Base-by-base conservation (phyloP, 2,113 vertebrate species). In the Anguilla japonica region DNA sequence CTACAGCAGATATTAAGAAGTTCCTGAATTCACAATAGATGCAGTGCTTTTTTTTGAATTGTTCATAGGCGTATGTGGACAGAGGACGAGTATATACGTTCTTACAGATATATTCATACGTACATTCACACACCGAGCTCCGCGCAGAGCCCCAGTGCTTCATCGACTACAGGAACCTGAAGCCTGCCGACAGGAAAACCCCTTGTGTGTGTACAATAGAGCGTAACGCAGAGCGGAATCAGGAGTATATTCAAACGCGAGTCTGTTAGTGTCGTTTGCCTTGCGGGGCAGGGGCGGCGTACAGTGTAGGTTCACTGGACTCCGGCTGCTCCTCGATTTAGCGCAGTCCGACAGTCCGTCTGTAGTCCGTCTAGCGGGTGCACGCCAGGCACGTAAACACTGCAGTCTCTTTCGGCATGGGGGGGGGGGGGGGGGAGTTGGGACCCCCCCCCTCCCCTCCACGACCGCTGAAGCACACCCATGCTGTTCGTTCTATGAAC, bases 141-240 rank as follows among this genome's bases (percentile, higher is more conserved):
- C 80, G 43, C 93, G 94, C 93, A 96, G 93, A 96, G 95, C 88
- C 34, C 34, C 92, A 95, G 95, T 97, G 95, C 94, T 98, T 98
- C 96, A 97, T 96, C 96, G 95, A 90, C 92, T 97, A 97, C 95
- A 96, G 95, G 95, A 96, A 97, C 92, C 94, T 95, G 94, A 97
- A 95, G 95, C 96, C 94, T 96, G 94, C 94, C 92, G 94, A 97
- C 93, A 96, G 96, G 85, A 94, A 96, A 93, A 95, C 95, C 95
- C 92, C 91, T 34, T 34, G 95, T 95, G 94, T 91, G 95, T 95
- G 96, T 96, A 96, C 95, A 96, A 91, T 93, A 91, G 94, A 93
- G 93, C 92, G 90, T 94, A 92, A 92, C 91, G 95, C 95, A 95
- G 95, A 93, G 92, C 96, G 96, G 96, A 97, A 97, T 95, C 96